Evolutionary conservation across 2,797 vertebrate genomes (phyloP).

Genomic region (Anolis apletophallus): DNA sequence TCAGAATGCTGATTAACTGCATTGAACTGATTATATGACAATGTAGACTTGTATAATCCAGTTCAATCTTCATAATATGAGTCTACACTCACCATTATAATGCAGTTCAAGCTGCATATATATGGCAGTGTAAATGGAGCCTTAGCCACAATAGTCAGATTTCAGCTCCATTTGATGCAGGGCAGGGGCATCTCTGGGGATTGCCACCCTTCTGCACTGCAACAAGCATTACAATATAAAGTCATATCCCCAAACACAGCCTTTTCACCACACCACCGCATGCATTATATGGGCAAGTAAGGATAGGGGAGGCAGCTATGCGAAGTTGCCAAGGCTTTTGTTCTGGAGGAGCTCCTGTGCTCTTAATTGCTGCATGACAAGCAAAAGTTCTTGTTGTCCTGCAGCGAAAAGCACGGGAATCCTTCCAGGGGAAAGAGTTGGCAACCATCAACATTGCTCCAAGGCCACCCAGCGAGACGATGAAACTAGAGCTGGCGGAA

Average conservation of each 20-base stretch:
- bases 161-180: too few relatives aligned
- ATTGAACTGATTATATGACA: too few relatives aligned
- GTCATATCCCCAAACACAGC: background rate
- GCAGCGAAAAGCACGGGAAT: background rate
- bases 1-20: too few relatives aligned
- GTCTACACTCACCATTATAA: too few relatives aligned
- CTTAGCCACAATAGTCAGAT: too few relatives aligned
- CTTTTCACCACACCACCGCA: background rate
- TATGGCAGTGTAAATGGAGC: too few relatives aligned
- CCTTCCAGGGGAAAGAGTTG: constrained; percentile 17
- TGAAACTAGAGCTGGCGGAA: background rate
- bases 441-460: background rate
- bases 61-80: too few relatives aligned
- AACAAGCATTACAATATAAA: background rate
- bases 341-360: background rate
- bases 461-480: constrained; percentile 33
- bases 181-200: background rate
- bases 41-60: too few relatives aligned
- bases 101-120: too few relatives aligned
- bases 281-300: background rate
- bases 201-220: background rate
- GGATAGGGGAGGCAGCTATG: background rate
- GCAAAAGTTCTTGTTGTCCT: background rate
- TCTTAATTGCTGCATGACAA: constrained; percentile 5
- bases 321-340: background rate